Evolutionary conservation across 2,797 vertebrate genomes (phyloP).

Genomic region (Acomys russatus): DNA sequence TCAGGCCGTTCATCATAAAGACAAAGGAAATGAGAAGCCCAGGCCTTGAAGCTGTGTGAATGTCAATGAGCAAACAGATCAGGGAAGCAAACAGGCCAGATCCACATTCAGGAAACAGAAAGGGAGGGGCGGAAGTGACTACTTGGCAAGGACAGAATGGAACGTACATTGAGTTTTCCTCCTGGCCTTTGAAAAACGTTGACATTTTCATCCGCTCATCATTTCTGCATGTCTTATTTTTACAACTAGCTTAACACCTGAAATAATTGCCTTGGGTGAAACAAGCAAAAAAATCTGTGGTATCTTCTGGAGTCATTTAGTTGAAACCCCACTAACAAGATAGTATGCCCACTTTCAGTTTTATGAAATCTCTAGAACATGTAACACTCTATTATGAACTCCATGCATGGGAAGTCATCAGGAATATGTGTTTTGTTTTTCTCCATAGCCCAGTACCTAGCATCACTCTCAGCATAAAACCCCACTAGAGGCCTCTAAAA

Average conservation of each 20-base stretch:
- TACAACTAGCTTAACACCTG: constrained; percentile 64
- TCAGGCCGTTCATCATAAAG: constrained; percentile 44
- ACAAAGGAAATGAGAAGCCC: constrained; percentile 68
- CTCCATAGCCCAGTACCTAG: background rate
- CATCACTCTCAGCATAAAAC: background rate
- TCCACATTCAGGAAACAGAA: constrained; percentile 43
- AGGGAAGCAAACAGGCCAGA: constrained; percentile 63
- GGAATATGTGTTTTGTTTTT: background rate
- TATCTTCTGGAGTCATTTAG: background rate
- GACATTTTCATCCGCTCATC: constrained; percentile 77
- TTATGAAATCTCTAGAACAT: constrained; percentile 6
- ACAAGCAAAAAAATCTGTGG: background rate
- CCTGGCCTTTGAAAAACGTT: constrained; percentile 71
- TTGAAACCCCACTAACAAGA: constrained; percentile 39
- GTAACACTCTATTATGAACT: background rate
- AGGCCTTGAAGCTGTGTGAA: constrained; percentile 40
- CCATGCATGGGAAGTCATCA: background rate
- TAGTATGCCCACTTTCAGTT: background rate
- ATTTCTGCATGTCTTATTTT: constrained; percentile 67
- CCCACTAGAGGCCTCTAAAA: background rate
- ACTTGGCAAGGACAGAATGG: constrained; percentile 72
- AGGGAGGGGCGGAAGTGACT: constrained; percentile 36
- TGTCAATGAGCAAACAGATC: constrained; percentile 65
- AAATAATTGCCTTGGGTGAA: constrained; percentile 28
- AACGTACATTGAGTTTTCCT: constrained; percentile 73